Percentiles rank a stretch among this genome's conserved stretches.
Evolutionary conservation across 1,140 invertebrate genomes (phyloP).

Genomic region (Eupeodes corollae): DNA sequence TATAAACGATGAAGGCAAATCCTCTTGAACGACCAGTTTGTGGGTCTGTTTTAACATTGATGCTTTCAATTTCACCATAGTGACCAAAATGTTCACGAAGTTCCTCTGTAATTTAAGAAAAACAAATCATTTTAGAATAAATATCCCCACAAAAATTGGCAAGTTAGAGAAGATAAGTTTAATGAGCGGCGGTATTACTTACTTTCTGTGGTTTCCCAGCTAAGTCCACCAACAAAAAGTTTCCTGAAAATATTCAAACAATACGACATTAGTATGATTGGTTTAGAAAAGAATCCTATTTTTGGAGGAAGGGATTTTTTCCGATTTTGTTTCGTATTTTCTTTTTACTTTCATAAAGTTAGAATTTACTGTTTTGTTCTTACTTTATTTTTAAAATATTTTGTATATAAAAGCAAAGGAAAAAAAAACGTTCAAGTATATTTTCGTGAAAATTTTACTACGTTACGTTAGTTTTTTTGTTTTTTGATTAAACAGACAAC

Average conservation of each 20-base stretch:
- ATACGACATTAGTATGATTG: neutral
- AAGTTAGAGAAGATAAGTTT: too few species aligned
- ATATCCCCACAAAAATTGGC: too few species aligned
- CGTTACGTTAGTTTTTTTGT: neutral
- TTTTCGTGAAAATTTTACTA: conserved; percentile 1
- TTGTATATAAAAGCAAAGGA: neutral
- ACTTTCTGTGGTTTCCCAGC: conserved; percentile 97
- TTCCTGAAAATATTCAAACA: conserved; percentile 61
- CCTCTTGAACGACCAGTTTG: conserved; percentile 80
- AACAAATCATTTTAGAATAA: neutral
- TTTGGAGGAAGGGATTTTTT: neutral
- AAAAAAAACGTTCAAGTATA: conserved; percentile 1
- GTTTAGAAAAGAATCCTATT: neutral
- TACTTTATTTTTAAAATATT: conserved; percentile 1
- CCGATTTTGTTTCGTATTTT: neutral
- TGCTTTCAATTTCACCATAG: conserved; percentile 85
- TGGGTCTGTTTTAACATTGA: conserved; percentile 87
- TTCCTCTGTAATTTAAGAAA: conserved; percentile 66
- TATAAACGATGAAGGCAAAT: conserved; percentile 93
- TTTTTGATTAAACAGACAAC: too few species aligned
- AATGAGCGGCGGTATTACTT: conserved; percentile 42
- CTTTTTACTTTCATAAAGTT: conserved; percentile 3
- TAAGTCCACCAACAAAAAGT: conserved; percentile 93
- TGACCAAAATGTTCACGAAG: conserved; percentile 79
- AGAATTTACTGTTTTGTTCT: conserved; percentile 16